These are phyloP conservation scores for Ceyx cyanopectus DNA, from an alignment of 2,113 vertebrate species.

Conservation along the genomic window DNA sequence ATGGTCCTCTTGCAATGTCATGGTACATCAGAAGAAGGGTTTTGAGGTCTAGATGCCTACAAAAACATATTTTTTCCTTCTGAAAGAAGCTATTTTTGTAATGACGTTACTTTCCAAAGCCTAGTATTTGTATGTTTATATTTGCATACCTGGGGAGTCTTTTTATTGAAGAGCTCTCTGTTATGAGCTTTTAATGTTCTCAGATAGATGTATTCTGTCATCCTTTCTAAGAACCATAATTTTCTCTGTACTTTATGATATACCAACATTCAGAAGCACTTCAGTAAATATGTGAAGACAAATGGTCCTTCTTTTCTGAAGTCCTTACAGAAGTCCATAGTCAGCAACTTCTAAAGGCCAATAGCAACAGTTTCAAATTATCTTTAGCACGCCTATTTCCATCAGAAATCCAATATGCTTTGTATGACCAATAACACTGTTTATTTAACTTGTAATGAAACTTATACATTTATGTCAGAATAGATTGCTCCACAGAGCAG, in stretches of 20 bases:
- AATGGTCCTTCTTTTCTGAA: background rate
- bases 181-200: background rate
- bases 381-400: background rate
- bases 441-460: background rate
- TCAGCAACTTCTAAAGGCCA: background rate
- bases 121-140: background rate
- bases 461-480: background rate
- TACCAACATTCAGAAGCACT: background rate
- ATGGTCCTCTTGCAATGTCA: background rate
- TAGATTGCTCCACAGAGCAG: background rate
- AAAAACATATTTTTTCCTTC: background rate
- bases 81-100: background rate
- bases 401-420: background rate
- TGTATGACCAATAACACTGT: background rate
- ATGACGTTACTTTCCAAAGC: background rate
- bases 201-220: background rate
- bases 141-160: background rate
- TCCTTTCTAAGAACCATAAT: background rate
- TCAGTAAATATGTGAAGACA: background rate
- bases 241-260: background rate
- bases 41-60: background rate
- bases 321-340: background rate
- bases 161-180: background rate
- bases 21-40: background rate
- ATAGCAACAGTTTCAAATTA: background rate